Evolutionary conservation across 1,140 invertebrate genomes (phyloP), one percentile per base, ranked within the genome.

Genomic region (Drosophila sturtevanti): DNA sequence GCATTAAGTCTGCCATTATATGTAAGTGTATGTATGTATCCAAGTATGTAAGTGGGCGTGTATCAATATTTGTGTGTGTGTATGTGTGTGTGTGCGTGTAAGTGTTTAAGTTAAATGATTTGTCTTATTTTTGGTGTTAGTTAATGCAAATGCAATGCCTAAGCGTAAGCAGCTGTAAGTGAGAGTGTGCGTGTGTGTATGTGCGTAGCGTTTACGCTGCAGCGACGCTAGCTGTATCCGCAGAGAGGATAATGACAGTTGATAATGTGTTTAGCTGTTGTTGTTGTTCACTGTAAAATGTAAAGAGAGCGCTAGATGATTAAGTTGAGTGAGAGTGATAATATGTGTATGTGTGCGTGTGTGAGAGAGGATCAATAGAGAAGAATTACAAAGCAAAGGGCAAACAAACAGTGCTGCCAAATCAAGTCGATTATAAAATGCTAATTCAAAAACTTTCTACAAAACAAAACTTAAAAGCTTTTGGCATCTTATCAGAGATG

Each of bases 1-100:
- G 94, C 86, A 95, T 94, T 86, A 95, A 92, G 93, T 95, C 94
- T 90, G 94, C 94, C 94, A 95, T 95, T 41, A 63, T 81, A 61
- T 77, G 58, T 68, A 64, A 58, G 10, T 48, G 41, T 48, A 21
- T 21, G 16, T 48, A 21, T 35, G 9, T 48, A 9, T 21, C n/a
- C n/a, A n/a, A n/a, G 1, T 41, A 16, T 16, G 41, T 21, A 21
- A 21, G 41, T 48, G 41, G 16, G 41, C 16, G 41, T 41, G 35
- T 72, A 56, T 54, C 27, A 52, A 16, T 52, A 54, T 73, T 48
- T 44, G 12, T 69, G 21, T 58, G 5, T 52, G 58, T 6, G 27
- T 31, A 6, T 31, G 7, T 6, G 27, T 31, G 27, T 24, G n/a
- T 58, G 5, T 52, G 58, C 27, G 27, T 31, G 27, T 31, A 31